phyloP scores from a whole-genome alignment of 1,140 invertebrate genomes.

The Drosophila serrata region DNA sequence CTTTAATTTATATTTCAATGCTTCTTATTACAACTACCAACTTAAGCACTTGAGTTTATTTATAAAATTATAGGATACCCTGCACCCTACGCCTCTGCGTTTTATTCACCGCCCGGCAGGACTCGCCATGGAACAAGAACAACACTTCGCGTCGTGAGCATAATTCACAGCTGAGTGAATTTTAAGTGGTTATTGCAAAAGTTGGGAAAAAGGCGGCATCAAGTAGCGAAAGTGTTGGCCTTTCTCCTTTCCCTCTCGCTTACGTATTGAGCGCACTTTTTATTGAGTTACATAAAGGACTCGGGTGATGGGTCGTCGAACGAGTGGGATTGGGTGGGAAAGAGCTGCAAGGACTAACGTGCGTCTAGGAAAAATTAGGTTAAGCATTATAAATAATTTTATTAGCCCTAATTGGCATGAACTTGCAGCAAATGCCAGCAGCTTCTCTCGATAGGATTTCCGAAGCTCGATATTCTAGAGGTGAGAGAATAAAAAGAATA shows the following conservation, averaged over 20 bases:
- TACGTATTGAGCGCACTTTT: conserved; percentile 66
- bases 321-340: no score
- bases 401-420: conserved; percentile 81
- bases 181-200: conserved; percentile 84
- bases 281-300: conserved; percentile 70
- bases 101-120: not conserved
- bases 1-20: no score
- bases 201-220: conserved; percentile 64
- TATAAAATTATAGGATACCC: not conserved
- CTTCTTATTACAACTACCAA: no score
- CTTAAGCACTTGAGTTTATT: no score
- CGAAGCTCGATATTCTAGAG: conserved; percentile 7
- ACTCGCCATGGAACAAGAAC: conserved; percentile 62
- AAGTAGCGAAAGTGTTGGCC: conserved; percentile 75
- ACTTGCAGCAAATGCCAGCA: conserved; percentile 61
- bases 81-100: not conserved
- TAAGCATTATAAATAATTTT: conserved; percentile 84
- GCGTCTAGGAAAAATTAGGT: conserved; percentile 76
- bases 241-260: conserved; percentile 17
- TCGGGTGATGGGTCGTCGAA: not conserved
- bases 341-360: conserved; percentile 26
- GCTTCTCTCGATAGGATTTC: conserved; percentile 25
- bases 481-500: not conserved
- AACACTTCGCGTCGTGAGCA: conserved; percentile 76
- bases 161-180: conserved; percentile 84